Evolutionary conservation across 2,888 invertebrate genomes (phyloP), one percentile per base, ranked within the genome.

Genomic region (Diogma glabrata): DNA sequence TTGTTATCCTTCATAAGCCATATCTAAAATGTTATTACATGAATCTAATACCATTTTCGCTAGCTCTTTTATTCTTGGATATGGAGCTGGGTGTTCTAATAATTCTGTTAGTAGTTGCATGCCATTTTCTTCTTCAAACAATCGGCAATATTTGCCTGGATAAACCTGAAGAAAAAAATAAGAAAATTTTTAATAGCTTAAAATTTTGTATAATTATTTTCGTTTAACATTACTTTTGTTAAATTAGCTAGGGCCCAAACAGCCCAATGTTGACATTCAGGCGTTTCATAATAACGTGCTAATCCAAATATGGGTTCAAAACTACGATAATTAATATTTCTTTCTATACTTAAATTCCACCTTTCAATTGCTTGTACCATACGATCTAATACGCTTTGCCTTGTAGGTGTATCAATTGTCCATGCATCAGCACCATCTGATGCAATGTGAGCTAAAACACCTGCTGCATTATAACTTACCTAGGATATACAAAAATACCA

Each of bases 161-260:
- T 70, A 70, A 3, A 70, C 70, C 93, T 94, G 70, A 5, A 55
- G 52, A 23, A 12, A 20, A 74, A 51, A n/a, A 26, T 14, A 33
- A 24, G n/a, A 43, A 14, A n/a, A 45, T 45, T 22, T 20, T 20
- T 12, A n/a, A 22, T 22, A n/a, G 3, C 3, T 22, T 3, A 45
- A 12, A 10, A 12, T 20, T 12, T 23, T 14, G 9, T 22, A 45
- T 24, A 50, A 43, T 14, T 20, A 8, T 48, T 17, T 46, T 43
- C 51, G 49, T 52, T 55, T 56, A n/a, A n/a, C n/a, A n/a, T n/a
- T n/a, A 67, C 67, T 58, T 65, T 84, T 47, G 96, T 97, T 54
- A 97, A 79, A 72, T 97, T 97, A 47, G 95, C 94, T 53, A 97
- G 75, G 0, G 96, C 96, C 96, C 96, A 97, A 7, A 88, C 86